Base-by-base conservation (phyloP, 2,113 vertebrate species). In the Anhinga rufa region DNA sequence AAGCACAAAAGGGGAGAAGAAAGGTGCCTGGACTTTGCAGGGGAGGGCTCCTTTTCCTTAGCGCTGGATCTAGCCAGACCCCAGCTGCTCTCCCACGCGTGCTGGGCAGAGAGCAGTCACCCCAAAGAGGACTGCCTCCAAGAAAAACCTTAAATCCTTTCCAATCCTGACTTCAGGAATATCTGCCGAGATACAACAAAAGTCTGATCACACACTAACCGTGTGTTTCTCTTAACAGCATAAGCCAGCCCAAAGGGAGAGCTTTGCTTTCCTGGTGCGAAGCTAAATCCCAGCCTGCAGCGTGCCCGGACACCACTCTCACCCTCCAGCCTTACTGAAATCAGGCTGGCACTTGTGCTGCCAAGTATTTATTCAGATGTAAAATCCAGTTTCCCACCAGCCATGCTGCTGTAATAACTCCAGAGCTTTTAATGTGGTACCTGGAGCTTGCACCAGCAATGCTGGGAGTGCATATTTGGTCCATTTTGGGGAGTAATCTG, bases 81-180 rank as follows among this genome's bases (percentile, higher is more conserved):
- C 21, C 49, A 13, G 61, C 58, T 32, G 42, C 51, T 61, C 71
- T 52, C 52, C 51, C 28, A 11, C 2, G 0, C 0, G 1, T 1
- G 15, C 32, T 8, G 72, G 92, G 48, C 31, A 13, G 36, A 36
- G 28, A 71, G 71, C 28, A 6, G 48, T 34, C 64, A 52, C 52
- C 48, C 65, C 78, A 40, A 20, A 29, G 57, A 65, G 25, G 20
- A 44, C 62, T 32, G 38, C 74, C 4, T 1, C 44, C 0, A 3
- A 74, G 61, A 36, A 3, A 44, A 71, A 91, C 76, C 86, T 46
- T 13, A 78, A 66, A 31, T 38, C 79, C 77, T 81, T 46, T 9
- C 88, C 83, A 16, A 4, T 34, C 38, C 81, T 24, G 65, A 14
- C 61, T 52, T 5, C 44, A 46, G 93, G 52, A 62, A 0, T 8